Percentiles rank a stretch among this genome's conserved stretches.
These are phyloP conservation scores for Julus scandinavius DNA, from an alignment of 2,888 invertebrate genomes.

Conservation along the genomic window DNA sequence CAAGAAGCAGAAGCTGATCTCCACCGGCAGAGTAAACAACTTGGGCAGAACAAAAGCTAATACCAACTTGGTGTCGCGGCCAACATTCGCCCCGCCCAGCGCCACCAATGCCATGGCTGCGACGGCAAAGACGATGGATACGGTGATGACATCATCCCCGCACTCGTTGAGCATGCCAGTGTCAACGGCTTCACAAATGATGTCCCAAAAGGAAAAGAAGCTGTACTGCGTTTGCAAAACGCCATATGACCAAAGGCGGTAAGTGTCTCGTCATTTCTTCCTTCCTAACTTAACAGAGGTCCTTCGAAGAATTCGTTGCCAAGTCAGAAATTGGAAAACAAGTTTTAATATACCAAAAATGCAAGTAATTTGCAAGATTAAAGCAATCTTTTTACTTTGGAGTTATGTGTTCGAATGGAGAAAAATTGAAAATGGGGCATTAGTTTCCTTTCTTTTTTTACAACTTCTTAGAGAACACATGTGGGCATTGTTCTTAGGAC, in stretches of 20 bases:
- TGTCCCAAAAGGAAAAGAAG: slow-evolving; percentile 75
- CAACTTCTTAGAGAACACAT: too few relatives aligned
- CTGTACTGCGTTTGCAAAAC: slow-evolving; percentile 92
- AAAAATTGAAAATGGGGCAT: too few relatives aligned
- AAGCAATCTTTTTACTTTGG: too few relatives aligned
- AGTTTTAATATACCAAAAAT: too few relatives aligned
- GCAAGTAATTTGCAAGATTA: background rate
- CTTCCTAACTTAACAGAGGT: background rate
- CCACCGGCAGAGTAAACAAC: slow-evolving; percentile 57
- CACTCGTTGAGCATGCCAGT: background rate
- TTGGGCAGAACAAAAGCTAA: slow-evolving; percentile 35
- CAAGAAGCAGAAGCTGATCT: slow-evolving; percentile 59
- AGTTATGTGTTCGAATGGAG: too few relatives aligned
- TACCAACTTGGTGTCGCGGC: background rate
- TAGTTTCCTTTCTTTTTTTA: too few relatives aligned
- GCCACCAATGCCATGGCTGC: background rate
- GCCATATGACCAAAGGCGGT: slow-evolving; percentile 95
- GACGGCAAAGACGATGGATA: background rate
- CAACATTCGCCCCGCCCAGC: background rate
- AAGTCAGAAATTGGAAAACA: too few relatives aligned
- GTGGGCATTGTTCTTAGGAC: too few relatives aligned
- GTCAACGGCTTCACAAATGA: slow-evolving; percentile 55
- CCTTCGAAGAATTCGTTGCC: background rate
- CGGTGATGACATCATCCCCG: background rate
- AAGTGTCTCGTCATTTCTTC: slow-evolving; percentile 59